Percentiles rank a stretch among this genome's conserved stretches.
phyloP scores from a whole-genome alignment of 2,113 vertebrate species.

The Tetrao urogallus region DNA sequence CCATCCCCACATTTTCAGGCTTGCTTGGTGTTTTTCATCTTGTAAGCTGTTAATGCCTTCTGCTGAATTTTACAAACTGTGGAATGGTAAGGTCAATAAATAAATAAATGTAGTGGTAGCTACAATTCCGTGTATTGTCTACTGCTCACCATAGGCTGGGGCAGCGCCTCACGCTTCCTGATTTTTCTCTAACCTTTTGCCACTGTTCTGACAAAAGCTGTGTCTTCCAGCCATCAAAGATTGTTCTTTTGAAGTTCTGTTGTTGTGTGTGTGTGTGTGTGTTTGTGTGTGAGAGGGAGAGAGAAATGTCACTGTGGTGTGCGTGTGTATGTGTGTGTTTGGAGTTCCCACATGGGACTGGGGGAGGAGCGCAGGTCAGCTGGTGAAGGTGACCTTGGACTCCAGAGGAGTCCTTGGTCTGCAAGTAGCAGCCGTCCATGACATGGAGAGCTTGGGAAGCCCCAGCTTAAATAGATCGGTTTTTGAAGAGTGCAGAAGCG shows the following conservation, averaged over 20 bases:
- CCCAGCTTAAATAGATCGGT: not conserved
- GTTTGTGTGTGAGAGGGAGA: too few species aligned
- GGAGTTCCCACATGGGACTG: rapidly evolving
- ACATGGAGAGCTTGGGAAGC: not conserved
- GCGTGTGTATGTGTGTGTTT: too few species aligned
- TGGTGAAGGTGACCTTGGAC: not conserved
- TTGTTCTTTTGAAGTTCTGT: not conserved
- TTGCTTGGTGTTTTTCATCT: not conserved
- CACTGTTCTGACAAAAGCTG: not conserved
- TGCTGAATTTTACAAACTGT: not conserved
- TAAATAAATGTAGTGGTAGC: not conserved
- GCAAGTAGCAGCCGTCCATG: not conserved
- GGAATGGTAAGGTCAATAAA: not conserved
- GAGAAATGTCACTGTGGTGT: too few species aligned
- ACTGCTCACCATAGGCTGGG: rapidly evolving
- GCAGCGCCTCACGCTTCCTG: not conserved
- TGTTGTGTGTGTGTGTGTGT: not conserved
- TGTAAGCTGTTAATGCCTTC: constrained; percentile 10
- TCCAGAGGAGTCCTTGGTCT: not conserved
- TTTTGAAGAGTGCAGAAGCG: not conserved
- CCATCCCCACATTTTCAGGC: not conserved
- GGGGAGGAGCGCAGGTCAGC: rapidly evolving
- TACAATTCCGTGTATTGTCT: not conserved
- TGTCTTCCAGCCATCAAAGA: not conserved
- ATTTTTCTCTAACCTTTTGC: not conserved